A percentile compares a stretch with the other conserved stretches of the same genome.
Evolutionary conservation across 2,888 invertebrate genomes (phyloP).

Genomic region (Pherbina coryleti): DNA sequence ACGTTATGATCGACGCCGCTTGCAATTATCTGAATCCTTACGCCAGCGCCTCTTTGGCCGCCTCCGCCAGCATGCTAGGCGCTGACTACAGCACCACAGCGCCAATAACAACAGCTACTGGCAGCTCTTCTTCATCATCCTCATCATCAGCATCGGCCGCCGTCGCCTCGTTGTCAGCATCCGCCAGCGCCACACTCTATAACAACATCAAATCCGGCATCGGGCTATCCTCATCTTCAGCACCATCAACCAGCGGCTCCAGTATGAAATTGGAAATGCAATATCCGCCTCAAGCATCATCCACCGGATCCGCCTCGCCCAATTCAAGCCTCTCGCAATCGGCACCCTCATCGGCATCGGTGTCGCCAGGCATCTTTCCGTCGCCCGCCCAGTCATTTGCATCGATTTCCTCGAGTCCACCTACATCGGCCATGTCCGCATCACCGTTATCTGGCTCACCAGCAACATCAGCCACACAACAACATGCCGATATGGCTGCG

Average conservation of each 20-base stretch:
- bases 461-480: conserved; percentile 43
- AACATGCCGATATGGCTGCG: conserved; percentile 59
- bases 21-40: conserved; percentile 67
- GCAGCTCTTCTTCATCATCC: conserved; percentile 41
- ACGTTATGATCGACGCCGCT: conserved; percentile 64
- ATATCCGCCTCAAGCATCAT: conserved; percentile 68
- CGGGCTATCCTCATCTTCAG: not conserved
- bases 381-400: conserved; percentile 66
- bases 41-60: conserved; percentile 50
- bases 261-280: conserved; percentile 64
- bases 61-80: conserved; percentile 43
- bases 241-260: conserved; percentile 36
- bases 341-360: conserved; percentile 65
- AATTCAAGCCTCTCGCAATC: conserved; percentile 64
- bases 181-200: conserved; percentile 24
- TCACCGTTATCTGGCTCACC: conserved; percentile 56
- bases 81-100: conserved; percentile 45
- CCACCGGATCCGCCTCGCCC: conserved; percentile 67
- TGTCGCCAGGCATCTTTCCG: conserved; percentile 67
- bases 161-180: conserved; percentile 36
- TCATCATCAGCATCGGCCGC: conserved; percentile 44
- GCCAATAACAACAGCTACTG: conserved; percentile 49
- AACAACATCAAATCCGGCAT: conserved; percentile 18
- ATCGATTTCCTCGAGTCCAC: conserved; percentile 61
- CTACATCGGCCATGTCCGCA: conserved; percentile 53